These are phyloP conservation scores for Amitus sp. DNA, from an alignment of 2,888 invertebrate genomes.

Conservation along the genomic window DNA sequence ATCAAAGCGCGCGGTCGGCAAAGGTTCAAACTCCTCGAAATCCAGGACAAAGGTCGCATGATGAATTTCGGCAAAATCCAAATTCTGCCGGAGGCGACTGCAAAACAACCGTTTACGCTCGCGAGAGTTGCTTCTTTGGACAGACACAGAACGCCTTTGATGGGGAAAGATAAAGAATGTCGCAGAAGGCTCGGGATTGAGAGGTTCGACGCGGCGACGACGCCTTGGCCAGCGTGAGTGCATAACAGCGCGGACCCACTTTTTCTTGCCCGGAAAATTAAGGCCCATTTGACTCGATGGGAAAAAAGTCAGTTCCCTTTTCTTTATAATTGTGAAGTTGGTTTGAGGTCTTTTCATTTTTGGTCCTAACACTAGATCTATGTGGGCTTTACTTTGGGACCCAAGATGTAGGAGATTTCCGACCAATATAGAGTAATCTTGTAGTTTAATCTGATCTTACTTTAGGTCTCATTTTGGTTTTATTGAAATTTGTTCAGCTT, in stretches of 20 bases:
- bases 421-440: too few species aligned
- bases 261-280: constrained; percentile 17
- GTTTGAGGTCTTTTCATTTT: too few species aligned
- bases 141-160: constrained; percentile 13
- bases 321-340: too few species aligned
- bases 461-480: too few species aligned
- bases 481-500: too few species aligned
- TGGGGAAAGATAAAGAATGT: too few species aligned
- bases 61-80: background rate
- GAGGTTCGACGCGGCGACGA: constrained; percentile 26
- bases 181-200: constrained; percentile 13
- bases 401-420: too few species aligned
- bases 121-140: constrained; percentile 20
- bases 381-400: too few species aligned
- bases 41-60: constrained; percentile 1
- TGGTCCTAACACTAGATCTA: too few species aligned
- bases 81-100: background rate
- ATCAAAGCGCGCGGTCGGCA: constrained; percentile 32
- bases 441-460: too few species aligned
- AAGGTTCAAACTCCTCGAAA: constrained; percentile 22
- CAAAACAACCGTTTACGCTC: constrained; percentile 22
- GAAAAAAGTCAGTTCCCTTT: constrained; percentile 29
- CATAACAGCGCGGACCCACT: constrained; percentile 22
- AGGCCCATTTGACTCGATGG: constrained; percentile 19
- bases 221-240: constrained; percentile 35